Evolutionary conservation across 2,888 invertebrate species (phyloP), one percentile per base, ranked within the genome.

Genomic region (Periphyllus acericola): DNA sequence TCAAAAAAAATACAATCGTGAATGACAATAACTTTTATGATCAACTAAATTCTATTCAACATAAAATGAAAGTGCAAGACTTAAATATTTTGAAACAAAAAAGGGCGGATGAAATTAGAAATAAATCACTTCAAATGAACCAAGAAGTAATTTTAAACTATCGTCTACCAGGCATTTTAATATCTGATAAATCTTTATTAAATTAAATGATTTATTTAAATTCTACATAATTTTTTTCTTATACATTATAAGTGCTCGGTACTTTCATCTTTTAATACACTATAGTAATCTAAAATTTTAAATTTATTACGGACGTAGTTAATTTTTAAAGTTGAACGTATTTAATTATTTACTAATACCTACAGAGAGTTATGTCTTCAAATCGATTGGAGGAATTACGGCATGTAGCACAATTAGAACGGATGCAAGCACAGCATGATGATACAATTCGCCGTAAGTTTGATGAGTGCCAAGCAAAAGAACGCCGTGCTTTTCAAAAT

Each of bases 381-480:
- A 90, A 90, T 80, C 85, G 90, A n/a, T 89, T 90, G 46, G 90
- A 90, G 81, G 90, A 90, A 84, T 66, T 90, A 36, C 89, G 90
- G 9, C 90, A 90, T 76, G 89, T 90, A n/a, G 21, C 60, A 25
- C 86, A 87, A 87, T 36, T 80, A 34, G 90, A 90, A 84, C 89
- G 90, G 14, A 89, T 89, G 84, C 89, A 90, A 68, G 89, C 89
- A n/a, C 83, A 29, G 80, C 66, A 76, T 78, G 68, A 89, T 76
- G 40, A 87, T 40, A 46, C 8, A 19, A 87, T 89, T 34, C 89
- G 89, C 46, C 89, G 89, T 46, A 89, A 90, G 52, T 89, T 89
- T 21, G 79, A 88, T n/a, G 89, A 90, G 75, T 89, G 89, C 19
- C 89, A 89, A 83, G 89, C 89, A 8, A 89, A 89, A 82, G 89